Conservation (phyloP, 2,888 invertebrate species). For the Drosophila austrosaltans region DNA sequence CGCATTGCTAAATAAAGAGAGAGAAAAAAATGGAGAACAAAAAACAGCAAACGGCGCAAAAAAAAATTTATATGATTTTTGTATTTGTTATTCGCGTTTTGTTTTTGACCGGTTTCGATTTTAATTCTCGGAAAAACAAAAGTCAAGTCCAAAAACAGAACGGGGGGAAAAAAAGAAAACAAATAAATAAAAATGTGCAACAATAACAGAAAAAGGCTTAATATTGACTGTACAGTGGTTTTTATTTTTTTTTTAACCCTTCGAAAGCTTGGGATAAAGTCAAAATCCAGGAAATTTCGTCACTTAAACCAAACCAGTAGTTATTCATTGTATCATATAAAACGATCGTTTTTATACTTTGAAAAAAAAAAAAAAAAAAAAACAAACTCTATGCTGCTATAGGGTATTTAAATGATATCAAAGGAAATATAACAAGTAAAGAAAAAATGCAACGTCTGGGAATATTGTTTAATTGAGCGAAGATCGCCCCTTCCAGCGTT, state of each 20-base stretch:
- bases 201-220: constrained; percentile 19
- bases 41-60: constrained; percentile 39
- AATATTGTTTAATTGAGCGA: not conserved
- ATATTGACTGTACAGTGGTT: constrained; percentile 3
- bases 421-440: not conserved
- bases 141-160: constrained; percentile 6
- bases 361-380: no score
- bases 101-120: constrained; percentile 22
- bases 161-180: no score
- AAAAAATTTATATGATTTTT: constrained; percentile 18
- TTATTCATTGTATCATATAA: no score
- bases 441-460: not conserved
- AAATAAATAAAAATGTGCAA: constrained; percentile 1
- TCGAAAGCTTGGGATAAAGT: not conserved
- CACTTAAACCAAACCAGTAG: no score
- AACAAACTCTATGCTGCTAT: not conserved
- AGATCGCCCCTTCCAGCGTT: not conserved
- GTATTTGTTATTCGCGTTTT: constrained; percentile 3
- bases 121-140: constrained; percentile 41
- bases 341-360: no score
- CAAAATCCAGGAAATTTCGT: no score
- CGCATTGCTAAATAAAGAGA: not conserved
- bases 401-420: constrained; percentile 1
- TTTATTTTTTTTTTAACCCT: not conserved
- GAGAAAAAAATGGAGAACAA: constrained; percentile 7